Evolutionary conservation across 2,113 vertebrate species (phyloP).

Genomic region (Gasterosteus nipponicus): DNA sequence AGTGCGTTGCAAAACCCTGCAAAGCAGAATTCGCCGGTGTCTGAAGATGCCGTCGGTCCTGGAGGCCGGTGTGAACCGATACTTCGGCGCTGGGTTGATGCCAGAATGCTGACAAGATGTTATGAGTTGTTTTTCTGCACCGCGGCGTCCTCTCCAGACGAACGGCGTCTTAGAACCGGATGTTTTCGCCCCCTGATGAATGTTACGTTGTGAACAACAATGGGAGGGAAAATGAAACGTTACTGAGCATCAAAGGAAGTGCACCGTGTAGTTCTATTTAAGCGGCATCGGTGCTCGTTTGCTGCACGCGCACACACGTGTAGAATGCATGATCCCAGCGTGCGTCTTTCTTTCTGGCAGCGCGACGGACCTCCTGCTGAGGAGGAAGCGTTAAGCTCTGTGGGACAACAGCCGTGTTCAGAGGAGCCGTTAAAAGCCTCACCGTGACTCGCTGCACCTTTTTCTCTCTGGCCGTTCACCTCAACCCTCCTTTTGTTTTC

Average conservation of each 20-base stretch:
- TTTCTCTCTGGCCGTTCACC: constrained; percentile 28
- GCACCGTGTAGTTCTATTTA: no score
- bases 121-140: background rate
- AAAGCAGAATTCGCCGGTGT: no score
- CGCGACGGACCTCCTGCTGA: constrained; percentile 24
- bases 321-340: background rate
- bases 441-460: constrained; percentile 4
- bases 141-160: background rate
- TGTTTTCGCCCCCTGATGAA: background rate
- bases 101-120: no score
- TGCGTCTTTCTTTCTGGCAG: background rate
- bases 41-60: no score
- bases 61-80: no score
- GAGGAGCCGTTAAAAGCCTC: constrained; percentile 14
- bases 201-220: no score
- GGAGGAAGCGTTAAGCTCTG: constrained; percentile 20
- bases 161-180: background rate
- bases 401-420: constrained; percentile 26
- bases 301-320: no score
- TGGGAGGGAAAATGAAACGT: no score
- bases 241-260: no score
- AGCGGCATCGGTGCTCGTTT: no score
- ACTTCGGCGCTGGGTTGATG: no score
- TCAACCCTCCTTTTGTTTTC: constrained; percentile 31
- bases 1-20: no score